Evolutionary conservation across 2,113 vertebrate species (phyloP).

Genomic region (Pelobates fuscus): DNA sequence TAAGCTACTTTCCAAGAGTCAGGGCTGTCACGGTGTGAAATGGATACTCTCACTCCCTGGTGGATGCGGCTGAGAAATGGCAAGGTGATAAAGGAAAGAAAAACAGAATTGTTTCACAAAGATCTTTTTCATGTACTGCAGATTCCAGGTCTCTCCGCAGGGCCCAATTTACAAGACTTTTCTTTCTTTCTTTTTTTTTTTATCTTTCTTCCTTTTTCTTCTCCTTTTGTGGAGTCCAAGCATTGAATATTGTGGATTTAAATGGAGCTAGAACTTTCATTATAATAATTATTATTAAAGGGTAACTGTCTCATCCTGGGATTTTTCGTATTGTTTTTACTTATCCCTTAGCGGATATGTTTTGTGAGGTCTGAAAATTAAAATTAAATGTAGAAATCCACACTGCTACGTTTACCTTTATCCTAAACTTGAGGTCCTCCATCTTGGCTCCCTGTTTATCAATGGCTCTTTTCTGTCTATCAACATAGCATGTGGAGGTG

Average conservation of each 20-base stretch:
- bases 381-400: too few relatives aligned
- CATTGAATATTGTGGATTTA: slow-evolving; percentile 20
- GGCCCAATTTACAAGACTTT: neutral
- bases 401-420: too few relatives aligned
- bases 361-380: too few relatives aligned
- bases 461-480: too few relatives aligned
- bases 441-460: too few relatives aligned
- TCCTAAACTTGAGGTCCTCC: too few relatives aligned
- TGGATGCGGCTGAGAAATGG: slow-evolving; percentile 66
- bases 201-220: neutral
- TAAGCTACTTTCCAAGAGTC: slow-evolving; percentile 71
- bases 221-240: slow-evolving; percentile 24
- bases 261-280: neutral
- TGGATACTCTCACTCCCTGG: slow-evolving; percentile 63
- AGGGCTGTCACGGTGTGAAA: slow-evolving; percentile 64
- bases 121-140: slow-evolving; percentile 51
- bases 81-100: slow-evolving; percentile 65
- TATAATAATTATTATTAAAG: slow-evolving; percentile 29
- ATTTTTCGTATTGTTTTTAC: too few relatives aligned
- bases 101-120: slow-evolving; percentile 61
- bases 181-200: neutral
- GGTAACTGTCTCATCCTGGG: too few relatives aligned
- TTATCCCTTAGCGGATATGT: too few relatives aligned
- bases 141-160: neutral
- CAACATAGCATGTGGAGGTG: too few relatives aligned